Base-by-base conservation (phyloP, 1,140 invertebrate species). In the Apolygus lucorum region DNA sequence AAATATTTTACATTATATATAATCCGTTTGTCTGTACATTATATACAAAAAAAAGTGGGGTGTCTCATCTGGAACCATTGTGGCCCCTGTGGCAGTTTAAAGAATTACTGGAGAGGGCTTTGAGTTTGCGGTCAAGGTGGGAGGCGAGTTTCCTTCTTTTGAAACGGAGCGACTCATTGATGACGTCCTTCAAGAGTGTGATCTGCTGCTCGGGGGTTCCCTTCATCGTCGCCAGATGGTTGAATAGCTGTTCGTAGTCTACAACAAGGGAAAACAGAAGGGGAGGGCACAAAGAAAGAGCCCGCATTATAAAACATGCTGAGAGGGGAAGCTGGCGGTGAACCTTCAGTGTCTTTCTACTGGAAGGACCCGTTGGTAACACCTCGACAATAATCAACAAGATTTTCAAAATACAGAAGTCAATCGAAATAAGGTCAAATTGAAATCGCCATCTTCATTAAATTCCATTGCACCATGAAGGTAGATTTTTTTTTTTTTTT, bases 141-240 rank as follows among this genome's bases (percentile, higher is more conserved):
- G 81, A 81, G 52, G 89, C 88, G 74, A 94, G 82, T 73, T 84
- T 83, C 74, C 87, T 86, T 63, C 91, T 83, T 77, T 93, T 92
- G 78, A 93, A 94, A 63, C 92, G 82, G 69, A 87, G 76, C 11
- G 90, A 89, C 80, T 93, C 92, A 69, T 84, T 84, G 62, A 92
- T 87, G 67, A 92, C 84, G 73, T 90, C 86, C 73, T 86, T 83
- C 29, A 93, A 81, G 76, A 92, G 86, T 69, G 83, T 82, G 26
- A 87, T 81, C 78, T 86, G 84, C 73, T 86, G 84, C 54, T 90
- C 86, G 27, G 84, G 72, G 70, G 84, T 85, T 71, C 90, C 91
- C 78, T 90, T 87, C 42, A 94, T 79, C 66, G 84, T 81, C 72
- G 85, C 84, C 73, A 94, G 78, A 74, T 87, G 85, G 52, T 86